Conservation (phyloP, 2,113 vertebrate species). For the Hypanus sabinus region DNA sequence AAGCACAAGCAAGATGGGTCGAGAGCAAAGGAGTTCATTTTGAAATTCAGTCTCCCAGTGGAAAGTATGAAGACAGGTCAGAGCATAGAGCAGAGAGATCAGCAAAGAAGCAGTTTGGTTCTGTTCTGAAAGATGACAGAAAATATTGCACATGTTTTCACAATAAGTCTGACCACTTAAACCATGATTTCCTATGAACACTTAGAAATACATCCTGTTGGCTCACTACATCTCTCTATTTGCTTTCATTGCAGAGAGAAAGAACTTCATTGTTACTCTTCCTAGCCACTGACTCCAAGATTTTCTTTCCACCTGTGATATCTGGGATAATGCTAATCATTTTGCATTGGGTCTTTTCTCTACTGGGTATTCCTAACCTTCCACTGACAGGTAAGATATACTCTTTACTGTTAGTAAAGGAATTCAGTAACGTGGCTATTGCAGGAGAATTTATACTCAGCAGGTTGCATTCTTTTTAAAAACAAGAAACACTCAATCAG, state of each 20-base stretch:
- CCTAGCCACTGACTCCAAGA: neutral
- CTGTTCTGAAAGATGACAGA: neutral
- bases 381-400: neutral
- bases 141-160: conserved; percentile 4
- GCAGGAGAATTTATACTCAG: no score
- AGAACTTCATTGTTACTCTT: neutral
- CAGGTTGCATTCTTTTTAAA: neutral
- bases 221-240: neutral
- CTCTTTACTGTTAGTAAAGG: neutral
- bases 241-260: neutral
- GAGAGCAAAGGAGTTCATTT: neutral
- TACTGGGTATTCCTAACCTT: neutral
- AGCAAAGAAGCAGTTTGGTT: neutral
- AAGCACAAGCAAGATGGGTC: neutral
- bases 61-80: neutral
- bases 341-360: no score
- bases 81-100: no score
- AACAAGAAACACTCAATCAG: neutral
- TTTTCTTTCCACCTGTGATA: neutral
- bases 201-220: conserved; percentile 21
- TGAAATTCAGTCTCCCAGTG: neutral
- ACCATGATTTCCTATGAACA: conserved; percentile 30
- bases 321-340: neutral
- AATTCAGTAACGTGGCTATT: neutral
- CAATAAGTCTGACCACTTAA: conserved; percentile 32